Conservation (phyloP, 2,888 invertebrate genomes). For the Eupithecia abbreviata region DNA sequence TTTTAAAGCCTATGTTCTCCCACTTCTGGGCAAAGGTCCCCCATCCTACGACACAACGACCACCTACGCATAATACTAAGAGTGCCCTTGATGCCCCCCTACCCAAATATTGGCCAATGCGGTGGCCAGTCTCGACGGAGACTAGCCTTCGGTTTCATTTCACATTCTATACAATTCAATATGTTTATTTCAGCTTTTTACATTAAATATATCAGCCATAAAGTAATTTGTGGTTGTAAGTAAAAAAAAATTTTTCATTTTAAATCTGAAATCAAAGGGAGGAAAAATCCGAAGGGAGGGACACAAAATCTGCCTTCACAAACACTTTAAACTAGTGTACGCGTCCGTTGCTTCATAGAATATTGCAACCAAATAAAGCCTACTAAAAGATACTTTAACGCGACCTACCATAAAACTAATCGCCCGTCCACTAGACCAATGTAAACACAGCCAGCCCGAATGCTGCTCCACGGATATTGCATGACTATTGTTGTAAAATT, state of each 20-base stretch:
- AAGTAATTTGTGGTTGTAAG: too few relatives aligned
- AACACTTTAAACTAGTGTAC: background rate
- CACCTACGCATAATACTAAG: background rate
- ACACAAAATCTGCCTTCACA: background rate
- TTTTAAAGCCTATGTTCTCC: background rate
- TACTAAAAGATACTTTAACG: background rate
- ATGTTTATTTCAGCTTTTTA: background rate
- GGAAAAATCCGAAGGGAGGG: too few relatives aligned
- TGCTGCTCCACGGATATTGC: conserved; percentile 50
- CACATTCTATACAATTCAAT: background rate
- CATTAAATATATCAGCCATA: background rate
- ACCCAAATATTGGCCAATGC: background rate
- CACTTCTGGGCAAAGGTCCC: background rate
- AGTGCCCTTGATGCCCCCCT: too few relatives aligned
- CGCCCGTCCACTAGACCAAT: conserved; percentile 12
- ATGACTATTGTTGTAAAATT: conserved; percentile 50
- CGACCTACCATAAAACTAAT: background rate
- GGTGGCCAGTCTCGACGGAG: background rate
- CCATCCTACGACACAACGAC: background rate
- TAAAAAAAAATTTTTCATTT: too few relatives aligned
- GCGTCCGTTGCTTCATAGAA: background rate
- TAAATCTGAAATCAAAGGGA: too few relatives aligned
- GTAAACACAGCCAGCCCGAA: conserved; percentile 33
- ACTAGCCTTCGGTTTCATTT: background rate
- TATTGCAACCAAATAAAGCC: background rate